Evolutionary conservation across 2,113 vertebrate genomes (phyloP), one percentile per base, ranked within the genome.

Genomic region (Anoplopoma fimbria): DNA sequence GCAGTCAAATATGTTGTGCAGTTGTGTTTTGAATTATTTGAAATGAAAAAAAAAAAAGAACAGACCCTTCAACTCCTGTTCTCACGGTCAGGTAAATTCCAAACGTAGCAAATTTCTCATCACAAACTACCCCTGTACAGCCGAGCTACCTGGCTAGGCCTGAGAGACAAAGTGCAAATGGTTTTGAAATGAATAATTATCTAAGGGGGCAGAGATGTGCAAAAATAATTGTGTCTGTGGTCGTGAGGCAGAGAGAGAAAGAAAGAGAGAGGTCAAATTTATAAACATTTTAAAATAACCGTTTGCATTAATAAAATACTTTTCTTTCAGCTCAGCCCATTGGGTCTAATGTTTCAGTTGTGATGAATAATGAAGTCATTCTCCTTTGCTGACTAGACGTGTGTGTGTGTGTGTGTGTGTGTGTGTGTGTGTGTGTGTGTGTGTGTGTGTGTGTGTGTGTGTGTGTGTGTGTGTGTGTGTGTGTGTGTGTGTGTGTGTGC

Each of bases 241-340:
- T 47, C 9, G 15, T 64, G 27, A 71, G 36, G 40, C 9, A 51
- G 23, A 36, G 14, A 55, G 34, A 13, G 70, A 45, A 27, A 40
- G 23, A 53, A 49, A 68, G 73, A 74, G 73, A 72, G 83, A 67
- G 73, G 62, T 74, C 79, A 57, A 76, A 75, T 85, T 71, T 81
- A 83, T 69, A 83, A 45, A 71, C 42, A 13, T 85, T 81, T 85
- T 62, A 51, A 82, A 87, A 83, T 90, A 81, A 87, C 31, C 51
- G 68, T 84, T 70, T 88, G 82, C 76, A 89, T 91, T 76, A 85
- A 90, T 91, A 87, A 91, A 90, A 83, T 83, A 45, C 36, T 87
- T 89, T 92, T 51, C 60, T 77, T 78, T 65, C 77, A 86, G 62
- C 75, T 12, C 13, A 7, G 81, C 45, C 78, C 74, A 38, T 90